Base-by-base conservation (phyloP, 2,888 invertebrate genomes). In the Pandemis cinnamomeana region DNA sequence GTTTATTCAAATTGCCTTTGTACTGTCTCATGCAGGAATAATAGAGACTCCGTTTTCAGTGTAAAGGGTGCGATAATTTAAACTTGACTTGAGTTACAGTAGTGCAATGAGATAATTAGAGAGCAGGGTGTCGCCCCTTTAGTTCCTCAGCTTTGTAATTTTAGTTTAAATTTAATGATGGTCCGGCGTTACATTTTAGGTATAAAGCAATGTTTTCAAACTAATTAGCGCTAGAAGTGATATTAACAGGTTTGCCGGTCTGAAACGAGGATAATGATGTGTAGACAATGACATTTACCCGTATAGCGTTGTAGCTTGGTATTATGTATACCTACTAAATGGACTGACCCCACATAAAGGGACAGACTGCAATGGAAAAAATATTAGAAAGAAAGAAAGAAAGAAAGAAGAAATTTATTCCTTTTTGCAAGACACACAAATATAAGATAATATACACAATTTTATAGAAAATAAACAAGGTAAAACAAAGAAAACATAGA, bases 1-100 rank as follows among this genome's bases (percentile, higher is more conserved):
- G 20, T 51, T 67, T 53, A 67, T n/a, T 41, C 44, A 48, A 71
- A 71, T 71, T 71, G 46, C 53, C 42, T 64, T 46, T 64, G 46
- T 66, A 6, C 62, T 46, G 55, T 72, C 62, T 41, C 10, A 7
- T 6, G 44, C 41, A 68, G 41, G 10, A 15, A 5, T 27, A 60
- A 62, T 60, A n/a, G n/a, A 20, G 20, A 11, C 15, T 10, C 46
- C 11, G 15, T 68, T 55, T 41, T 51, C 53, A 15, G 10, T 63
- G 2, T 20, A 48, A 55, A 55, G 44, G 46, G 46, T 20, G 46
- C 60, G 27, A 20, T 48, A 60, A 60, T 53, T 53, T 46, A 36
- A 48, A 42, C 11, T 60, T 60, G 44, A 62, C 46, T 60, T 66
- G 64, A 66, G 60, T 51, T 61, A 42, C 42, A 67, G 46, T 60